Conservation (phyloP, 2,797 vertebrate species). For the Sternarchorhynchus goeldii region DNA sequence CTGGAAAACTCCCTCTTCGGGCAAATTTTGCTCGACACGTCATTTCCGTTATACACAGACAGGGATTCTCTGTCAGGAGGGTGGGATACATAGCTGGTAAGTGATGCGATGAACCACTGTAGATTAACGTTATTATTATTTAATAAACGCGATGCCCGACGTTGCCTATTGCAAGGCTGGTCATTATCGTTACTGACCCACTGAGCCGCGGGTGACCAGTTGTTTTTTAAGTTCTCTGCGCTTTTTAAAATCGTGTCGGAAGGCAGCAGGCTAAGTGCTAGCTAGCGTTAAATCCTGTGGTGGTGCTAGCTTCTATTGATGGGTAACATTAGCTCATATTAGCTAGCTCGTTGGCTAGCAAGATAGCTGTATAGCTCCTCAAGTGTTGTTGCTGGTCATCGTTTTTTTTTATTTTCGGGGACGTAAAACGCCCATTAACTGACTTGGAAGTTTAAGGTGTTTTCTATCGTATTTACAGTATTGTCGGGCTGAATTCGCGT, state of each 20-base stretch:
- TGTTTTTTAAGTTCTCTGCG: not conserved
- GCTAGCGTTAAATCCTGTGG: constrained; percentile 21
- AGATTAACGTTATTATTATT: constrained; percentile 46
- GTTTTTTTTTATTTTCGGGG: no score
- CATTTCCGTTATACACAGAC: constrained; percentile 62
- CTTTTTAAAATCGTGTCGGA: constrained; percentile 71
- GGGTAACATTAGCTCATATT: constrained; percentile 45
- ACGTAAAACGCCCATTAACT: no score
- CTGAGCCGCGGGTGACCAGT: not conserved
- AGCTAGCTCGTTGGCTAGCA: constrained; percentile 46
- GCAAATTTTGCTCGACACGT: constrained; percentile 34
- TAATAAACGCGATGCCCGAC: constrained; percentile 28
- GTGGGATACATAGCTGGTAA: constrained; percentile 81
- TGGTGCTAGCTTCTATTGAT: constrained; percentile 19
- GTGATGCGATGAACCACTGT: constrained; percentile 68
- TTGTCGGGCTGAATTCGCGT: no score
- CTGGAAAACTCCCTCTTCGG: no score
- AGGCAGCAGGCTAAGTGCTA: constrained; percentile 64
- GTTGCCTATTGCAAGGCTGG: not conserved
- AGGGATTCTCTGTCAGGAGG: constrained; percentile 61
- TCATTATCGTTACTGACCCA: no score
- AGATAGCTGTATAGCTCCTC: no score
- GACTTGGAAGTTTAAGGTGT: no score
- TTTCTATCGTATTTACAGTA: no score
- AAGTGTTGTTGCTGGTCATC: no score